A percentile compares a stretch with the other conserved stretches of the same genome.
phyloP scores from a whole-genome alignment of 64 coral and sea anemone species.

The Platygyra sinensis region DNA sequence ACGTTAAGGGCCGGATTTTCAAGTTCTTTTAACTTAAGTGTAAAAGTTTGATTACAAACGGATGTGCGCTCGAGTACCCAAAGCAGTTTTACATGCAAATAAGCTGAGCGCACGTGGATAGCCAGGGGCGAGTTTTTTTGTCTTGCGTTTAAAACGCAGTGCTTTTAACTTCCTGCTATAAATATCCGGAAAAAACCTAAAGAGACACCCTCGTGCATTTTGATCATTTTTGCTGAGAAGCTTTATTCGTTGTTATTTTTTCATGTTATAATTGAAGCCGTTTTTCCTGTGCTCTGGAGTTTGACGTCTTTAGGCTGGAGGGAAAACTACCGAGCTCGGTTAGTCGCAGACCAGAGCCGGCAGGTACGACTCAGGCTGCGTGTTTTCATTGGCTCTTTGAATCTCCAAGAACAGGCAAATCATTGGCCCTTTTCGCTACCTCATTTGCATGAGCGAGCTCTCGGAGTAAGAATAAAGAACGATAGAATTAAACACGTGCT shows the following conservation, averaged over 20 bases:
- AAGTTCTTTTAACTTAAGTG: constrained; percentile 37
- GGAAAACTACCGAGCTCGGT: background rate
- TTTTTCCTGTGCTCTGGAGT: background rate
- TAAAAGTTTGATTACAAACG: constrained; percentile 57
- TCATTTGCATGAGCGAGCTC: background rate
- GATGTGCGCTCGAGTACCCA: constrained; percentile 37
- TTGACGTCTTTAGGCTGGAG: too few relatives aligned
- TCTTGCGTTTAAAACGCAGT: background rate
- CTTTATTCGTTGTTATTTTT: background rate
- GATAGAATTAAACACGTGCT: background rate
- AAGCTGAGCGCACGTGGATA: background rate
- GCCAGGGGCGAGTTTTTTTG: constrained; percentile 16
- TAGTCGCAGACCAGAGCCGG: background rate
- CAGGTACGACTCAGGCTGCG: background rate
- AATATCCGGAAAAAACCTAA: background rate
- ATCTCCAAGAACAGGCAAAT: background rate
- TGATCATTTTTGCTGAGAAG: background rate
- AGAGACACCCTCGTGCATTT: background rate
- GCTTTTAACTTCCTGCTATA: constrained; percentile 5
- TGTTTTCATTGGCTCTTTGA: background rate
- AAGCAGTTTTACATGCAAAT: constrained; percentile 32
- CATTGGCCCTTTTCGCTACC: background rate
- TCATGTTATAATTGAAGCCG: background rate
- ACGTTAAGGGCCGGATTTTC: constrained; percentile 38
- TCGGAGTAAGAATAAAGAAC: background rate